These are phyloP conservation scores for Solen grandis DNA, from an alignment of 1,140 invertebrate genomes.

Conservation along the genomic window DNA sequence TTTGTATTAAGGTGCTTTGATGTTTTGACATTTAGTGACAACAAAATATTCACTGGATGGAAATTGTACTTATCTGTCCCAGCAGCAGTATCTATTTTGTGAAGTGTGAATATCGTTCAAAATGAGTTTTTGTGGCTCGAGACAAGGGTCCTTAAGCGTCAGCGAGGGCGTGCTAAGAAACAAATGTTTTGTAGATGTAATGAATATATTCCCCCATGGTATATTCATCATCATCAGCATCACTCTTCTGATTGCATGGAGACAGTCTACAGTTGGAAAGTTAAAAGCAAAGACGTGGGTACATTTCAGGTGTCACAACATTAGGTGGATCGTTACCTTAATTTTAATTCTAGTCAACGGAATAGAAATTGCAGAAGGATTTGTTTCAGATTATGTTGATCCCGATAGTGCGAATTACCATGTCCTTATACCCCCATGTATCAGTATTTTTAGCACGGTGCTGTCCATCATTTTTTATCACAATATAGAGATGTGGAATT, in stretches of 20 bases:
- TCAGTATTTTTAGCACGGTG: constrained; percentile 67
- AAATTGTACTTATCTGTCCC: too few species aligned
- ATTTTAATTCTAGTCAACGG: constrained; percentile 67
- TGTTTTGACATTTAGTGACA: too few species aligned
- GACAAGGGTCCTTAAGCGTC: constrained; percentile 71
- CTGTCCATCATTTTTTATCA: constrained; percentile 75
- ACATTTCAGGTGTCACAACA: constrained; percentile 72
- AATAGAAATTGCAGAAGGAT: constrained; percentile 73
- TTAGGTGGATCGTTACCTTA: constrained; percentile 72
- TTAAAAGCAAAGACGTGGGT: constrained; percentile 78
- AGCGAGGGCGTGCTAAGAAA: constrained; percentile 75
- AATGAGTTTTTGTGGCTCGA: constrained; percentile 75
- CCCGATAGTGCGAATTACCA: constrained; percentile 74
- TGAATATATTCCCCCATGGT: constrained; percentile 77
- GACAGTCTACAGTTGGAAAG: constrained; percentile 72
- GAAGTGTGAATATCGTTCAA: too few species aligned
- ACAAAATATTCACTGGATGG: too few species aligned
- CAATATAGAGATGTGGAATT: constrained; percentile 79
- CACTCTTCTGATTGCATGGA: constrained; percentile 76
- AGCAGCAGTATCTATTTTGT: too few species aligned
- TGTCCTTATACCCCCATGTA: constrained; percentile 71
- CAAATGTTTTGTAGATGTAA: constrained; percentile 78
- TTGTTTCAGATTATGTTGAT: constrained; percentile 72
- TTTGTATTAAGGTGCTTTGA: too few species aligned
- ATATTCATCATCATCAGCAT: constrained; percentile 71